Base-by-base conservation (phyloP, 2,888 invertebrate species). In the Furcula furcula region DNA sequence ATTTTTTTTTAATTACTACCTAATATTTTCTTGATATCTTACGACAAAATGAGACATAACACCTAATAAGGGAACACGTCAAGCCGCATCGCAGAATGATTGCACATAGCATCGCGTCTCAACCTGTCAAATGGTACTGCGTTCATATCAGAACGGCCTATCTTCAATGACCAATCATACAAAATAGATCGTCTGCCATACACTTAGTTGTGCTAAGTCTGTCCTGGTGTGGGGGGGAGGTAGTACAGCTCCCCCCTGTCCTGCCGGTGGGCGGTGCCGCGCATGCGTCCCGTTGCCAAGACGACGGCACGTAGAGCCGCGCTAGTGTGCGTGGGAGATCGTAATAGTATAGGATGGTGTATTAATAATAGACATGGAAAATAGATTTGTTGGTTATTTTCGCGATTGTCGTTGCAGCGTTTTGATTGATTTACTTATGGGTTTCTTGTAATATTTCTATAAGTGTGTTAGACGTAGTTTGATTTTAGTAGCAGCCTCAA, bases 251-350 rank as follows among this genome's bases (percentile, higher is more conserved):
- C 10, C 21, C 21, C n/a, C 21, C 21, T 14, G 9, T 14, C 26
- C 26, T 5, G 12, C n/a, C 11, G 63, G 78, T 79, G 66, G 85
- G 90, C 86, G 90, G 83, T 70, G 87, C 81, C 84, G 83, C 87
- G 87, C 87, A 75, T 84, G 87, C 90, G 90, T 85, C 76, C 72
- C 85, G 89, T 90, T 91, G 88, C 89, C 90, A 90, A 89, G 91
- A 87, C 89, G 84, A 90, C 90, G 88, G 91, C 91, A 91, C 91
- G 89, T 90, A 89, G 75, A 67, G 11, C 6, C 44, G 42, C 51
- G 52, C 36, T 36, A 54, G 35, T 30, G 29, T 42, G 44, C 36
- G 35, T 27, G 40, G 31, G 34, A 49, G 31, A 38, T 29, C 37
- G 39, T 18, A 18, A 7, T 6, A 15, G 14, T 14, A 19, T 13